phyloP scores from a whole-genome alignment of 2,113 vertebrate genomes.

The Takifugu bimaculatus region DNA sequence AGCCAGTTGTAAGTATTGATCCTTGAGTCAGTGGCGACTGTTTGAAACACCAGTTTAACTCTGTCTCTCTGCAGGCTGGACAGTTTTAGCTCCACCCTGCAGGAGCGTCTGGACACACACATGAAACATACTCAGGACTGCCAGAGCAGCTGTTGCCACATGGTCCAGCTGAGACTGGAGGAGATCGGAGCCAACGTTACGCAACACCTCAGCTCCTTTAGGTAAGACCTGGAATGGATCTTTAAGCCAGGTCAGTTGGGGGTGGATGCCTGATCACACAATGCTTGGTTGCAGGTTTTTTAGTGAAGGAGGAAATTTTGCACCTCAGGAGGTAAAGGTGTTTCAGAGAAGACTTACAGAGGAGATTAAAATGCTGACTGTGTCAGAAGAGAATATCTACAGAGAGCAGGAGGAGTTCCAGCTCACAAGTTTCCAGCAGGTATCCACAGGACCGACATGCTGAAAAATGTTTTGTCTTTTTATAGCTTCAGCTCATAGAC shows the following conservation, averaged over 20 bases:
- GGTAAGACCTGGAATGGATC: constrained; percentile 27
- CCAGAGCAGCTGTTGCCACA: constrained; percentile 32
- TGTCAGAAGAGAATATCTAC: constrained; percentile 27
- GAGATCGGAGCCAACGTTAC: constrained; percentile 6
- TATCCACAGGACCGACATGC: background rate
- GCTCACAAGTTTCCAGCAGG: constrained; percentile 49
- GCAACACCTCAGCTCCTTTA: constrained; percentile 44
- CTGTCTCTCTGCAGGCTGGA: constrained; percentile 26
- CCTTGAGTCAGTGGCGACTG: background rate
- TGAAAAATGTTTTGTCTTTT: background rate
- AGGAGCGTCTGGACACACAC: constrained; percentile 42
- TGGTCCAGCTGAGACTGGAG: constrained; percentile 14
- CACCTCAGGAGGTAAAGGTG: constrained; percentile 39
- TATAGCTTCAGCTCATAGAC: no score
- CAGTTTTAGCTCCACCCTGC: constrained; percentile 28
- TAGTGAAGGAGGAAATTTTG: constrained; percentile 55
- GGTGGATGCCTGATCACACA: background rate
- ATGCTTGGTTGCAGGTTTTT: constrained; percentile 44
- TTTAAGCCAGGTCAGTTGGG: background rate
- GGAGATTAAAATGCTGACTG: constrained; percentile 22
- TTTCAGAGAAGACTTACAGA: constrained; percentile 38
- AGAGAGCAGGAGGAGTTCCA: constrained; percentile 33
- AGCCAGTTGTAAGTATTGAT: constrained; percentile 28
- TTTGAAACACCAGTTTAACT: background rate
- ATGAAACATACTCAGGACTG: constrained; percentile 22